A percentile compares a stretch with the other conserved stretches of the same genome.
phyloP scores from a whole-genome alignment of 2,113 vertebrate genomes.

The Suricata suricatta region DNA sequence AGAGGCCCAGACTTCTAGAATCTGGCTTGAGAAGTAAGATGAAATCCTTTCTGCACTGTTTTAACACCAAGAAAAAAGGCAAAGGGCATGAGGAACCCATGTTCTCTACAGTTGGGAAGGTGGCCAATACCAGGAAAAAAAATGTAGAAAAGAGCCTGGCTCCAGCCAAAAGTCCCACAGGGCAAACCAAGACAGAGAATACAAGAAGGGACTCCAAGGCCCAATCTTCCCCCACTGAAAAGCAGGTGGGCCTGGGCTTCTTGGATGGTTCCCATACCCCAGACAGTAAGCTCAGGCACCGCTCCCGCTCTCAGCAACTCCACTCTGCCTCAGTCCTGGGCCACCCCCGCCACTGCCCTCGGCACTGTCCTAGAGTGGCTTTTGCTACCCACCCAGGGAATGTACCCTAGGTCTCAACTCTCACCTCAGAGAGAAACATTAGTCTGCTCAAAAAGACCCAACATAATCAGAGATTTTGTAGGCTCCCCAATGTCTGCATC shows the following conservation, averaged over 20 bases:
- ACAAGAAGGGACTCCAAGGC: neutral
- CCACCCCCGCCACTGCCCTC: neutral
- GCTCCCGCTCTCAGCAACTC: neutral
- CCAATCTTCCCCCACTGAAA: neutral
- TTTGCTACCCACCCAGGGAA: neutral
- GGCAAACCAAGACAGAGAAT: neutral
- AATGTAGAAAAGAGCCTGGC: neutral
- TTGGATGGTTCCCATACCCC: neutral
- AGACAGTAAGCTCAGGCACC: neutral
- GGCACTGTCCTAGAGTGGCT: neutral
- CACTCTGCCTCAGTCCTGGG: neutral
- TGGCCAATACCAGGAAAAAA: neutral
- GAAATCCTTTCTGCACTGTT: slow-evolving; percentile 16
- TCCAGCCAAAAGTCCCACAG: neutral
- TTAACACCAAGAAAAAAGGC: slow-evolving; percentile 40
- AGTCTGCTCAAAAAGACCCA: neutral
- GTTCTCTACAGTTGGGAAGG: neutral
- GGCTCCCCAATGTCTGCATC: neutral
- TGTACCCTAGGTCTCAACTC: neutral
- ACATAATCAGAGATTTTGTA: neutral
- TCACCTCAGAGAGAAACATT: neutral
- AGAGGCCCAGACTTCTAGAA: slow-evolving; percentile 19
- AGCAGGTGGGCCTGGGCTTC: neutral
- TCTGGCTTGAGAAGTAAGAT: slow-evolving; percentile 41
- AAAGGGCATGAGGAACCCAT: neutral